Evolutionary conservation across 2,888 invertebrate genomes (phyloP).

Genomic region (Salticus scenicus): DNA sequence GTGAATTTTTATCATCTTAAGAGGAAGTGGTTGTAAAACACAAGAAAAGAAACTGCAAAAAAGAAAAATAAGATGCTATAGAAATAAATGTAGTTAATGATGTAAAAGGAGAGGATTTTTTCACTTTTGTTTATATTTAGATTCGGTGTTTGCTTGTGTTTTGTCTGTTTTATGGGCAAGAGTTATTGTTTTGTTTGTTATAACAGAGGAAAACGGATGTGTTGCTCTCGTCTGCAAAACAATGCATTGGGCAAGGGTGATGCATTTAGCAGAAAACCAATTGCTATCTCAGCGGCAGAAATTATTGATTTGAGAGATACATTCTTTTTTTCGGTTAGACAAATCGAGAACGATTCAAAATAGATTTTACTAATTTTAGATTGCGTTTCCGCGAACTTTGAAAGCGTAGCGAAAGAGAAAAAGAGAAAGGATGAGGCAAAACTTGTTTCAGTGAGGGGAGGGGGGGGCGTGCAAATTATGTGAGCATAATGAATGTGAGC

Average conservation of each 20-base stretch:
- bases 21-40: constrained; percentile 2
- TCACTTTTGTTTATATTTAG: constrained; percentile 21
- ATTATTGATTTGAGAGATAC: constrained; percentile 26
- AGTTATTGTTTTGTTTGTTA: not conserved
- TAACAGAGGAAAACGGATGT: not conserved
- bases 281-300: constrained; percentile 16
- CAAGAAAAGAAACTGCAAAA: not conserved
- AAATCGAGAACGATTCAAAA: constrained; percentile 30
- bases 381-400: not conserved
- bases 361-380: constrained; percentile 31
- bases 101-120: not conserved
- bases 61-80: not conserved
- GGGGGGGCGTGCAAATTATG: too few relatives aligned
- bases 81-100: constrained; percentile 15
- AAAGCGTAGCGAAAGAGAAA: too few relatives aligned
- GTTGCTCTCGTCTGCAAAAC: not conserved
- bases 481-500: too few relatives aligned
- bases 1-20: not conserved
- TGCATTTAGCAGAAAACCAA: not conserved
- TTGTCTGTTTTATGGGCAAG: not conserved
- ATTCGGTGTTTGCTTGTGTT: not conserved
- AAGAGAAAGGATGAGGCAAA: too few relatives aligned
- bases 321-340: not conserved
- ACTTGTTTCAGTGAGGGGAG: constrained; percentile 5
- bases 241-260: not conserved